phyloP scores from a whole-genome alignment of 2,113 vertebrate species.

The Rhinopithecus roxellana region DNA sequence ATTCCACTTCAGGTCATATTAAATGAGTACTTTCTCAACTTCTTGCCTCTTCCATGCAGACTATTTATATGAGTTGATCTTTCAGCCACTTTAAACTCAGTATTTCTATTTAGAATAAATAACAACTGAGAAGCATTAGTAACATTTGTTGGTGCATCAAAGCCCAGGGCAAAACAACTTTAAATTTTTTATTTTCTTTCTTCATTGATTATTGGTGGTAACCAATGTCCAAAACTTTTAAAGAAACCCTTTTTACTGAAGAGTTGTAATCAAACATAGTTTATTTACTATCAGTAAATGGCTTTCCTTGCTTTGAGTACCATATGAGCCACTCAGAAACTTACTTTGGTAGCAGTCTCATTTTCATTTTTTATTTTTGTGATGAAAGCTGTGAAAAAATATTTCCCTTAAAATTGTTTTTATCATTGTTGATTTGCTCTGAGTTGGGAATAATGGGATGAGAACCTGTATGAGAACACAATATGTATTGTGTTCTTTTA shows the following conservation, averaged over 20 bases:
- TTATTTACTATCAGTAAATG: not conserved
- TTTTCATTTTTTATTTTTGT: conserved; percentile 6
- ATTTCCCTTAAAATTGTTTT: not conserved
- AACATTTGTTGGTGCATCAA: not conserved
- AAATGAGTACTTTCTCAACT: not conserved
- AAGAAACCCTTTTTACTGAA: not conserved
- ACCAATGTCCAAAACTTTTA: not conserved
- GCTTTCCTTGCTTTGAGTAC: not conserved
- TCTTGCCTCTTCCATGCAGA: not conserved
- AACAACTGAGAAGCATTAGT: not conserved
- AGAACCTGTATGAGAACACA: not conserved
- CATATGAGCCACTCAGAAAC: not conserved
- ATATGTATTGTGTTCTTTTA: not conserved
- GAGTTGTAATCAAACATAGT: not conserved
- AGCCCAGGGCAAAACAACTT: not conserved
- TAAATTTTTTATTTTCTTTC: not conserved
- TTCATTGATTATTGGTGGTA: not conserved
- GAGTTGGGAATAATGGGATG: not conserved
- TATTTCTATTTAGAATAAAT: not conserved
- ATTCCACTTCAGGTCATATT: not conserved
- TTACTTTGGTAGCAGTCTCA: not conserved
- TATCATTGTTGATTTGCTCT: not conserved
- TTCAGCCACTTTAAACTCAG: not conserved
- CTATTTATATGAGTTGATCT: not conserved
- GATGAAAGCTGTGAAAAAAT: not conserved